Evolutionary conservation across 2,113 vertebrate genomes (phyloP).

Genomic region (Ornithorhynchus anatinus): DNA sequence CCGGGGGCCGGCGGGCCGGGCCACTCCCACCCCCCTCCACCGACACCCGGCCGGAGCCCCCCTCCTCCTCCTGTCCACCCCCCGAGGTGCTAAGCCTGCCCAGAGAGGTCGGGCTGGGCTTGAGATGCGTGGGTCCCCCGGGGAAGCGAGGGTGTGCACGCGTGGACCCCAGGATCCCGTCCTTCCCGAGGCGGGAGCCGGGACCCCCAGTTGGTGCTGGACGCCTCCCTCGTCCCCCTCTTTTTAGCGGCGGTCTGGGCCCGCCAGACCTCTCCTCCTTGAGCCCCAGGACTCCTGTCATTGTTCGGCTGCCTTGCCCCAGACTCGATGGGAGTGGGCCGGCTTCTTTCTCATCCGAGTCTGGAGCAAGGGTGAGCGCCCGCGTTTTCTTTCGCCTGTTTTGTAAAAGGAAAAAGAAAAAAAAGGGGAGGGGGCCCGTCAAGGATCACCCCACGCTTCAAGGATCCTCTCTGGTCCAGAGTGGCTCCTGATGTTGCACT

Average conservation of each 20-base stretch:
- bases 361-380: neutral
- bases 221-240: neutral
- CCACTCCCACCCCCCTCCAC: neutral
- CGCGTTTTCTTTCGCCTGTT: neutral
- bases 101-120: too few species aligned
- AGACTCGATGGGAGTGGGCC: too few species aligned
- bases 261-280: neutral
- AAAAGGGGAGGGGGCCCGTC: neutral
- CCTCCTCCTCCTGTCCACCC: neutral
- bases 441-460: neutral
- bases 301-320: too few species aligned
- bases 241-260: slow-evolving; percentile 9
- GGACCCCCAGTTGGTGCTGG: neutral
- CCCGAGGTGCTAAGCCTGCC: neutral
- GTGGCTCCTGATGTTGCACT: neutral
- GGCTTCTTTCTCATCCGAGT: neutral
- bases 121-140: too few species aligned
- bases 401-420: neutral
- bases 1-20: neutral
- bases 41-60: neutral
- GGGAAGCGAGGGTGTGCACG: too few species aligned
- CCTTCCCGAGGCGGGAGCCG: neutral
- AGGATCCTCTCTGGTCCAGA: neutral
- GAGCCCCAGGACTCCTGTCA: slow-evolving; percentile 3
- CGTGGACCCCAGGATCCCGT: neutral